Evolutionary conservation across 2,113 vertebrate genomes (phyloP), one percentile per base, ranked within the genome.

Genomic region (Agelaius tricolor): DNA sequence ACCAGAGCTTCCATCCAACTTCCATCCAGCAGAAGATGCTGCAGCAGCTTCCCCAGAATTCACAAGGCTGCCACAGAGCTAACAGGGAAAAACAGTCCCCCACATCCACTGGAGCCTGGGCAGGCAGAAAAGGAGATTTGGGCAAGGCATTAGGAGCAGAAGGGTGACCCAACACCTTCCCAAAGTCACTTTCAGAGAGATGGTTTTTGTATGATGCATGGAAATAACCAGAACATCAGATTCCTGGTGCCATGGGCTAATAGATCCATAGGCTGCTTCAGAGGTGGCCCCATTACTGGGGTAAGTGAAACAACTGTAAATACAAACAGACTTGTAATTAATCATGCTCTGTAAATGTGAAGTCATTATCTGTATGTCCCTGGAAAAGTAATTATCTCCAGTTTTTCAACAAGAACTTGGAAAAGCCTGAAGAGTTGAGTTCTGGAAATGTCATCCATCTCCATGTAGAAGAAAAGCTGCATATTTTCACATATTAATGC

Each of bases 351-450:
- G 77, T 49, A 55, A 75, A 73, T 59, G 73, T 54, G 57, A 75
- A 81, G 62, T 62, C 68, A 90, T 87, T 71, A 83, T 59, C 86
- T 87, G 73, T 49, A 43, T 43, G 78, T 84, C 78, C 67, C 81
- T 94, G 95, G 49, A 89, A 96, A 93, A 96, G 85, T 78, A 78
- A 96, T 95, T 94, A 84, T 67, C 89, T 71, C 58, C 4, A 37
- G 66, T 61, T 91, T 86, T 79, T 91, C 93, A 81, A 2, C 23
- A 77, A 52, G 75, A 49, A 74, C 63, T 88, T 69, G 78, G 92
- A 88, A 86, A 79, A 87, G 54, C 58, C 71, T 55, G 1, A 84
- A 91, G 83, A 46, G 26, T 33, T 12, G 33, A 92, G 51, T 26
- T 57, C 87, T 84, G 80, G 77, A 91, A 89, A 93, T 86, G 85